These are phyloP conservation scores for Proteles cristata DNA, from an alignment of 2,113 vertebrate genomes.

Conservation along the genomic window DNA sequence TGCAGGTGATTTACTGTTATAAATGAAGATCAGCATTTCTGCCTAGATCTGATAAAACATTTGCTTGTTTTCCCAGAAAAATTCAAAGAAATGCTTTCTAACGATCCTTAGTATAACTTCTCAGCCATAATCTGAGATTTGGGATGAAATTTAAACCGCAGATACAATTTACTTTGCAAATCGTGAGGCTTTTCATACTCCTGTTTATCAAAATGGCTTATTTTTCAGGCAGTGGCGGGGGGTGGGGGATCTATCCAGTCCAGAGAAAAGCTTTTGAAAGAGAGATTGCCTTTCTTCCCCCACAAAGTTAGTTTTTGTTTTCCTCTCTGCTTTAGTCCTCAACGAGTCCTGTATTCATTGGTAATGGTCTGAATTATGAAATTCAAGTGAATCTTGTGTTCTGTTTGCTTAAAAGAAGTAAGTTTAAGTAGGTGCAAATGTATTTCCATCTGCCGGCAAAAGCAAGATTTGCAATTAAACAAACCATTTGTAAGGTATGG, in stretches of 20 bases:
- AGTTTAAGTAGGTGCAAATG: constrained; percentile 82
- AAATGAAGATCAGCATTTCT: constrained; percentile 36
- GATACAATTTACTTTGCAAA: constrained; percentile 34
- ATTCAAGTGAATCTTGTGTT: constrained; percentile 85
- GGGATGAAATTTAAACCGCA: constrained; percentile 52
- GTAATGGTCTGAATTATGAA: constrained; percentile 61
- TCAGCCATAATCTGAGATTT: not conserved
- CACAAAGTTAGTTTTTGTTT: not conserved
- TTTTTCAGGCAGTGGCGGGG: constrained; percentile 12
- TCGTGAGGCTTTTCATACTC: constrained; percentile 37
- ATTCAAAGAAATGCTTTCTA: constrained; percentile 1
- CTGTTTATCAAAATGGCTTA: constrained; percentile 34
- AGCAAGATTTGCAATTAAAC: constrained; percentile 80
- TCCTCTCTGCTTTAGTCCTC: not conserved
- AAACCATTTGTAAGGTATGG: constrained; percentile 77
- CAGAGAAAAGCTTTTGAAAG: not conserved
- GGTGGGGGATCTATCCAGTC: not conserved
- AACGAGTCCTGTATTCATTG: constrained; percentile 66
- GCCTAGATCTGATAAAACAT: not conserved
- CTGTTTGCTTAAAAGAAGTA: constrained; percentile 81
- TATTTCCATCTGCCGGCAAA: constrained; percentile 78
- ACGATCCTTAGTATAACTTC: not conserved
- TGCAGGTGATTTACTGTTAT: not conserved
- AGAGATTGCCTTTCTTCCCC: not conserved
- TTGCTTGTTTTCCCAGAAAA: constrained; percentile 47